Percentiles rank a stretch among this genome's conserved stretches.
phyloP scores from a whole-genome alignment of 2,797 vertebrate genomes.

The Bothrops alternatus region DNA sequence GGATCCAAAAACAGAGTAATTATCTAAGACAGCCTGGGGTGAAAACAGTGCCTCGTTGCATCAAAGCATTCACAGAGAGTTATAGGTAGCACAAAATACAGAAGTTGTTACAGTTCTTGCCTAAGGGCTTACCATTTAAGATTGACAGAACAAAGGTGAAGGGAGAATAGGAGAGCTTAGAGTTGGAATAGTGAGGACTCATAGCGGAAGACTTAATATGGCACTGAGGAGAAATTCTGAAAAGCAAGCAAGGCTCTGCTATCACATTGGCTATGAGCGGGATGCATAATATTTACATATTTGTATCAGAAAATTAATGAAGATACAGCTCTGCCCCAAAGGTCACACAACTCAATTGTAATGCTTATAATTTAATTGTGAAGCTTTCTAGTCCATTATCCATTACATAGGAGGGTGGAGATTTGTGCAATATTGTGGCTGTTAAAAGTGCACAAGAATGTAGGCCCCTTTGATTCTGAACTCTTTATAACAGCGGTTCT shows the following conservation, averaged over 20 bases:
- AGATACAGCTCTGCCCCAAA: not conserved
- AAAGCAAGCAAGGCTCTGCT: not conserved
- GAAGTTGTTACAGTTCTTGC: constrained; percentile 3
- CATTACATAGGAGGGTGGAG: not conserved
- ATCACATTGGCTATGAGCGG: not conserved
- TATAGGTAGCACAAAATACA: constrained; percentile 5
- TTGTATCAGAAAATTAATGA: constrained; percentile 7
- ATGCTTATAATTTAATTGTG: constrained; percentile 18
- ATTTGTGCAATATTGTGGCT: not conserved
- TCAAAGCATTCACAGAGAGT: not conserved
- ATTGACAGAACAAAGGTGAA: constrained; percentile 8
- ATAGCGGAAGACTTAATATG: not conserved
- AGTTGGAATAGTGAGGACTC: not conserved
- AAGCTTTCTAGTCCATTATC: constrained; percentile 13
- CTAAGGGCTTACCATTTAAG: not conserved
- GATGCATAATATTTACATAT: constrained; percentile 1
- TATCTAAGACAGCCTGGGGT: constrained; percentile 16
- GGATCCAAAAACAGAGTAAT: constrained; percentile 17
- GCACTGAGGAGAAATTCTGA: not conserved
- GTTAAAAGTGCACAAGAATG: constrained; percentile 4
- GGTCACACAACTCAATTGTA: not conserved
- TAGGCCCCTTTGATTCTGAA: constrained; percentile 7
- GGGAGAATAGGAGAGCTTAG: not conserved
- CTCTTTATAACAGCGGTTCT: not conserved
- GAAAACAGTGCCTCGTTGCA: not conserved